phyloP scores from a whole-genome alignment of 2,113 vertebrate species.

The Rhynchopsitta pachyrhyncha region DNA sequence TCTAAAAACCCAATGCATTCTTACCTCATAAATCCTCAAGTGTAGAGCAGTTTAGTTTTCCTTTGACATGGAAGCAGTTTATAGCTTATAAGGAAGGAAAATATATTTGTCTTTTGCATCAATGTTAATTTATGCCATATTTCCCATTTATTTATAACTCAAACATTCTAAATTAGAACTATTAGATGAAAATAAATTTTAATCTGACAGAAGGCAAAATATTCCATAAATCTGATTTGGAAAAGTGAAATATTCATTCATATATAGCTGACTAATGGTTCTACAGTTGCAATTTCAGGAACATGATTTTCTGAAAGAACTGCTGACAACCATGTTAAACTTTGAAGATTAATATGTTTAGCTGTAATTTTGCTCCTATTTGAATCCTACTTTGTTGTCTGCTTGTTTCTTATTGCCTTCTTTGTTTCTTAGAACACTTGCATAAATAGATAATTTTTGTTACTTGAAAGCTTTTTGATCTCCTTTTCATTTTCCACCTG shows the following conservation, averaged over 20 bases:
- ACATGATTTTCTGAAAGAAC: conserved; percentile 12
- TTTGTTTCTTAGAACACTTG: conserved; percentile 31
- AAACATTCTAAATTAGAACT: conserved; percentile 39
- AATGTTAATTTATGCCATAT: conserved; percentile 9
- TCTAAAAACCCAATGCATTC: background rate
- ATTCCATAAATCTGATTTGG: conserved; percentile 47
- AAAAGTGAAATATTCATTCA: conserved; percentile 12
- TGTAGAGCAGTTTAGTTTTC: background rate
- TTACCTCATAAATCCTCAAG: conserved; percentile 63
- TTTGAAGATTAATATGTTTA: conserved; percentile 37
- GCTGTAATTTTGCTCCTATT: conserved; percentile 14
- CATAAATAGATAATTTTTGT: conserved; percentile 38
- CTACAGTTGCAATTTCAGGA: background rate
- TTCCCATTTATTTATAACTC: conserved; percentile 45
- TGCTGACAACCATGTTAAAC: conserved; percentile 15
- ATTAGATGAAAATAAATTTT: conserved; percentile 40
- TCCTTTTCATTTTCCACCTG: conserved; percentile 38
- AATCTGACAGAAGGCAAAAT: conserved; percentile 27
- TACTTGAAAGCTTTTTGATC: conserved; percentile 37
- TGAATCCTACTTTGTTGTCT: background rate
- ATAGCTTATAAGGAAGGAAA: background rate
- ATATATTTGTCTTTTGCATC: background rate
- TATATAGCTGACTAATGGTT: conserved; percentile 14
- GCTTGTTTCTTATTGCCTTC: background rate
- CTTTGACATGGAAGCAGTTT: conserved; percentile 7